Base-by-base conservation (phyloP, 2,113 vertebrate species). In the Syrmaticus mikado region DNA sequence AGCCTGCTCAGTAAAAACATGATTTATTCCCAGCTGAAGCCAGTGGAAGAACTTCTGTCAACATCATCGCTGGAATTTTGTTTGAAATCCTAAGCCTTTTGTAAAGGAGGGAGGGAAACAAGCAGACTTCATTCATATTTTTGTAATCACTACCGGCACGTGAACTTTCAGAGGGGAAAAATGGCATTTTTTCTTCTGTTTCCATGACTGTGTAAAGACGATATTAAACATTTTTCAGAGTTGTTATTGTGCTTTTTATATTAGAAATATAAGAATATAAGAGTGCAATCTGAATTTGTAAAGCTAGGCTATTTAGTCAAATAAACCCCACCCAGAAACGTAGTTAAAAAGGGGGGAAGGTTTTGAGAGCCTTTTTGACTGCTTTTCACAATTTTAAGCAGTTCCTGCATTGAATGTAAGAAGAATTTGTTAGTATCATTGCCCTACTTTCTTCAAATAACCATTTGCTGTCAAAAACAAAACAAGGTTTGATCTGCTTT, bases 391-490 rank as follows among this genome's bases (percentile, higher is more conserved):
- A 65, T 77, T 32, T 64, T 43, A 86, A 83, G 48, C 28, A 85
- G 60, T 91, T 89, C 46, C 68, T 71, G 70, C 66, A n/a, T 20
- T 77, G 73, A 85, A 85, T 80, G 16, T 52, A 78, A 75, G 43
- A 68, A 43, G 32, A 65, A 36, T 77, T 80, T 38, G 20, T 81
- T 92, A 88, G 34, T 82, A 28, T 74, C 7, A 5, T 93, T 92
- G 77, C 61, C 85, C 87, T 93, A 4, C 65, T 89, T 93, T 65
- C 27, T 83, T 94, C 57, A 91, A 65, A 57, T 77, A 87, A 66
- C 68, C 13, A 18, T 91, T 68, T 58, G 66, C 52, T 94, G 76
- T 92, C 82, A 83, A 82, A 96, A 80, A 22, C 71, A 83, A 60
- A 71, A 55, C 25, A 38, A 78, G 40, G 36, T 90, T 88, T 87